Conservation (phyloP, 1,140 invertebrate genomes). For the Solenopsis invicta region DNA sequence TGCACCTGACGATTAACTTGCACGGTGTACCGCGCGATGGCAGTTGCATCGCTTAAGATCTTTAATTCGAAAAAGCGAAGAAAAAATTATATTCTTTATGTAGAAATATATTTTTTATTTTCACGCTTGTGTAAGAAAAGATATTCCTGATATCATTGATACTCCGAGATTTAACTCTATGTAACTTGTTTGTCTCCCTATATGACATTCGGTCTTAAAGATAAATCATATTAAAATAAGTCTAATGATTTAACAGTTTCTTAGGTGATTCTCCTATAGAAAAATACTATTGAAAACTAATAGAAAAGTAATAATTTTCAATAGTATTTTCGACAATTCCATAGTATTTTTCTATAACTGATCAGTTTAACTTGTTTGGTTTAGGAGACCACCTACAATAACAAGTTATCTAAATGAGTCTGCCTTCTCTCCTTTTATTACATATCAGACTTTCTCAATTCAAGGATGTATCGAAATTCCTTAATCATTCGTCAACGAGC, state of each 20-base stretch:
- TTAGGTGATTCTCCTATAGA: neutral
- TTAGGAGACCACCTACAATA: neutral
- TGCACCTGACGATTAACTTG: slow-evolving; percentile 68
- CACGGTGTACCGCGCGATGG: slow-evolving; percentile 66
- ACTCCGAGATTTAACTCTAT: neutral
- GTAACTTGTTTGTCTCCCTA: too few species aligned
- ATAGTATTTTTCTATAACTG: too few species aligned
- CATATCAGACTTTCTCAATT: slow-evolving; percentile 5
- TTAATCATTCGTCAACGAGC: neutral
- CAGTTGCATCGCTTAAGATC: slow-evolving; percentile 49
- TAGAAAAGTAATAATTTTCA: too few species aligned
- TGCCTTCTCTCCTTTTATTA: slow-evolving; percentile 12
- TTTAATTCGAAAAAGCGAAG: neutral
- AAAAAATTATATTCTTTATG: neutral
- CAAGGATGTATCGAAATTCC: slow-evolving; percentile 35
- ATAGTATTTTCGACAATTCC: too few species aligned
- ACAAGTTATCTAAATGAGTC: neutral
- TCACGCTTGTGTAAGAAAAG: neutral
- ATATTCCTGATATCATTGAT: neutral
- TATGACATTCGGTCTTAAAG: neutral
- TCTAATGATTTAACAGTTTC: neutral
- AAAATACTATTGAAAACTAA: too few species aligned
- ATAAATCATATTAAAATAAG: neutral
- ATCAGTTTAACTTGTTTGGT: neutral
- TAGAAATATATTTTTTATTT: neutral